Percentiles rank a stretch among this genome's conserved stretches.
phyloP scores from a whole-genome alignment of 2,888 invertebrate species.

The Agrotis ipsilon region DNA sequence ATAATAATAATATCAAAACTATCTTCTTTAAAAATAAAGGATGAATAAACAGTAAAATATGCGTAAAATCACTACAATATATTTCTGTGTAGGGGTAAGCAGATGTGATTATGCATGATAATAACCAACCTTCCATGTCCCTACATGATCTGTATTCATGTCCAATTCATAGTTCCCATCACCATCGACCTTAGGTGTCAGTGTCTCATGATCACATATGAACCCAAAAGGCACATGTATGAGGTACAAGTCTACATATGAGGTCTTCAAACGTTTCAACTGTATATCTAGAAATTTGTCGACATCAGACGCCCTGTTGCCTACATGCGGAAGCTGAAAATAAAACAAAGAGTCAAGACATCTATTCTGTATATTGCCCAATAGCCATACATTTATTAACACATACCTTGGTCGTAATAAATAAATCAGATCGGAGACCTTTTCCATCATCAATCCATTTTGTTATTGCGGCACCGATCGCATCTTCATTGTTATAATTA shows the following conservation, averaged over 20 bases:
- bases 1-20: too few relatives aligned
- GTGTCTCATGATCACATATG: constrained; percentile 88
- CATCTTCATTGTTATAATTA: constrained; percentile 95
- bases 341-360: neutral
- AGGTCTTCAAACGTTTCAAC: constrained; percentile 91
- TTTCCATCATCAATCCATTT: constrained; percentile 92
- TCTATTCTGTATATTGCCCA: neutral
- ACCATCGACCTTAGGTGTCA: constrained; percentile 90
- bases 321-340: constrained; percentile 93
- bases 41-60: too few relatives aligned
- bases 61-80: neutral
- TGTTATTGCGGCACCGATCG: constrained; percentile 93
- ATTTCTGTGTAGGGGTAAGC: too few relatives aligned
- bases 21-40: too few relatives aligned
- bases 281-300: constrained; percentile 92
- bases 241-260: constrained; percentile 95
- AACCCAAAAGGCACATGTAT: constrained; percentile 95
- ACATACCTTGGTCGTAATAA: constrained; percentile 95
- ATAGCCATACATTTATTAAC: neutral
- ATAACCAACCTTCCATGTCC: constrained; percentile 93
- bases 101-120: too few relatives aligned
- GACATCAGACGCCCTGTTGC: constrained; percentile 93
- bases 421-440: constrained; percentile 93
- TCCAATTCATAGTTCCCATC: constrained; percentile 92
- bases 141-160: constrained; percentile 92